Base-by-base conservation (phyloP, 2,888 invertebrate species). In the Epinotia brunnichana region DNA sequence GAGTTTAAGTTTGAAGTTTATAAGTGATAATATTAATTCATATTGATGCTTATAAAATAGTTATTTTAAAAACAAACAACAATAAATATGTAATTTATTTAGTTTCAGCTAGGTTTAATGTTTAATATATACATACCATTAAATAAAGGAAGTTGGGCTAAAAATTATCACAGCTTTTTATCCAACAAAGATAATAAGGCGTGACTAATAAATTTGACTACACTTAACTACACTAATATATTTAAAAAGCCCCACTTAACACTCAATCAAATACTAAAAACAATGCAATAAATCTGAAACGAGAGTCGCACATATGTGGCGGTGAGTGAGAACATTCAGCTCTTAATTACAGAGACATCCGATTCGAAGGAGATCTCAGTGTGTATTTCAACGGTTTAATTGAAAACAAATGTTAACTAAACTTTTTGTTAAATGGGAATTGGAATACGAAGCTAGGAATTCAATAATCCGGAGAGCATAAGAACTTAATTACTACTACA, bases 361-460 rank as follows among this genome's bases (percentile, higher is more conserved):
- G 87, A 84, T 80, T 77, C 80, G 78, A 80, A 77, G 77, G 77
- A 77, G 80, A 77, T 88, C 89, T 84, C 88, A 87, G 86, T 87
- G 85, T 83, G 83, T 89, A 89, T 89, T 88, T 90, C 90, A 90
- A 85, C 86, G 82, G 78, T 80, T 83, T 91, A 91, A 91, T 91
- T 91, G 87, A 89, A 79, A 90, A 89, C 91, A 91, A 91, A 90
- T 91, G 91, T 90, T 82, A 78, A 83, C 82, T 81, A 74, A 77
- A 76, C 69, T 62, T 70, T 61, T 69, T 80, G 74, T 62, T 74
- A 70, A 75, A 70, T 59, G 74, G 70, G 77, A 78, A 76, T 60
- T 54, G 35, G 10, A 67, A 39, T 44, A 66, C 10, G 29, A 60
- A 60, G 59, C 51, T 24, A 41, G 41, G 39, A 19, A 39, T n/a